A percentile compares a stretch with the other conserved stretches of the same genome.
Conservation (phyloP, 1,140 invertebrate genomes). For the Microplitis demolitor region DNA sequence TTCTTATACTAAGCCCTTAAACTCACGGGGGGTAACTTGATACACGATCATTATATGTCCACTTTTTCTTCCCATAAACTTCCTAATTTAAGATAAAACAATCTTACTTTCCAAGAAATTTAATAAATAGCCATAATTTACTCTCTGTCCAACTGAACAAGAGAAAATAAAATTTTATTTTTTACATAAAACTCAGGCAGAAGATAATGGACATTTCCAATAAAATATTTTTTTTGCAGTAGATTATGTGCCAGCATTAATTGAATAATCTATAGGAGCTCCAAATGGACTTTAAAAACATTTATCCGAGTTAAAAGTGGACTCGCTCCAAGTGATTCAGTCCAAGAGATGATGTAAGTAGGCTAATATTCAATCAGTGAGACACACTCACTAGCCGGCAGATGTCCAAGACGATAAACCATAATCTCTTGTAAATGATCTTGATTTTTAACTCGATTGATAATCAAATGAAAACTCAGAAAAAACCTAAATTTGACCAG, state of each 20-base stretch:
- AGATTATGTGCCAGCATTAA: neutral
- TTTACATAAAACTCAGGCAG: too few species aligned
- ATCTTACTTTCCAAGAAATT: neutral
- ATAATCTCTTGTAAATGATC: constrained; percentile 3
- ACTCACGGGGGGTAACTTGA: neutral
- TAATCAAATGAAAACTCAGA: too few species aligned
- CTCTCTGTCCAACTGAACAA: too few species aligned
- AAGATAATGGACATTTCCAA: too few species aligned
- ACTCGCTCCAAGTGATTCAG: constrained; percentile 3
- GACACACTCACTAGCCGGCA: constrained; percentile 2
- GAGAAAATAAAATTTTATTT: too few species aligned
- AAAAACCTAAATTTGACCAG: too few species aligned
- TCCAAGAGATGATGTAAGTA: neutral
- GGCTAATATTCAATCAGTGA: constrained; percentile 20
- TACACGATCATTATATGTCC: neutral
- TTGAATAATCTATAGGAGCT: neutral
- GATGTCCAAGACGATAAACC: constrained; percentile 24
- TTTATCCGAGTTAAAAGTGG: neutral
- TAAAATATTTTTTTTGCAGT: too few species aligned
- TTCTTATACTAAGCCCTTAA: neutral
- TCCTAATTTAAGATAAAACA: neutral
- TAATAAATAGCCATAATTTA: too few species aligned
- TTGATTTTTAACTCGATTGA: constrained; percentile 1
- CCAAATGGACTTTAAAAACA: neutral
- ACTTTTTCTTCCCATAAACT: neutral